Evolutionary conservation across 2,797 vertebrate species (phyloP).

Genomic region (Vespertilio murinus): DNA sequence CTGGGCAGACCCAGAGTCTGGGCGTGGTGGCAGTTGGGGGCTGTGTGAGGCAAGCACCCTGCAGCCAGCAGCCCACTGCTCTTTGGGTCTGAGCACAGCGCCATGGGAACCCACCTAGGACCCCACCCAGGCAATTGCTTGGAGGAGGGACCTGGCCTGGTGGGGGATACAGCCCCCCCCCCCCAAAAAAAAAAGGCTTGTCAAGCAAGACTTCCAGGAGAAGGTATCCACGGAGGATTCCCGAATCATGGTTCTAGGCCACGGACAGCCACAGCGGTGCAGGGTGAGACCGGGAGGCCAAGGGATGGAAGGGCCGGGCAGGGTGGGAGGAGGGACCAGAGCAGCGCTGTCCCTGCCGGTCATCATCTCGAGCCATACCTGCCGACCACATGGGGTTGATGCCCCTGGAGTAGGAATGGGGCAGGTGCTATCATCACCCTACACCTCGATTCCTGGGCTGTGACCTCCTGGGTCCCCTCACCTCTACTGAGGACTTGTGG

Average conservation of each 20-base stretch:
- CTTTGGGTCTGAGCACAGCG: background rate
- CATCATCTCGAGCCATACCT: background rate
- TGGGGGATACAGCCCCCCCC: background rate
- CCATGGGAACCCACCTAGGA: no score
- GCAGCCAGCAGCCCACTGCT: background rate
- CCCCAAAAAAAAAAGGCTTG: background rate
- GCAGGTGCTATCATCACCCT: accelerated
- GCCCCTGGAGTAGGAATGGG: background rate
- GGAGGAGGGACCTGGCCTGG: accelerated
- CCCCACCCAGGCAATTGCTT: background rate
- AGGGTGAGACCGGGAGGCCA: background rate
- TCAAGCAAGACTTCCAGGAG: background rate
- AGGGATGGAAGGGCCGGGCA: background rate
- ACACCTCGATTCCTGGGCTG: background rate
- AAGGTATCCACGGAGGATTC: background rate
- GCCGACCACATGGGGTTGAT: accelerated
- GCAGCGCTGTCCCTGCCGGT: background rate
- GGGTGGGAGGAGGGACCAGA: no score
- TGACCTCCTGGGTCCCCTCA: accelerated
- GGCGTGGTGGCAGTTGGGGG: background rate
- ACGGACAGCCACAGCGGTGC: no score
- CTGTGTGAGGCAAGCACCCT: background rate
- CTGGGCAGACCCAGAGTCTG: background rate
- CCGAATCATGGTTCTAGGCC: no score
- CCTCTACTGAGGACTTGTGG: background rate